Base-by-base conservation (phyloP, 1,140 invertebrate genomes). In the Mesaphorura yosii region DNA sequence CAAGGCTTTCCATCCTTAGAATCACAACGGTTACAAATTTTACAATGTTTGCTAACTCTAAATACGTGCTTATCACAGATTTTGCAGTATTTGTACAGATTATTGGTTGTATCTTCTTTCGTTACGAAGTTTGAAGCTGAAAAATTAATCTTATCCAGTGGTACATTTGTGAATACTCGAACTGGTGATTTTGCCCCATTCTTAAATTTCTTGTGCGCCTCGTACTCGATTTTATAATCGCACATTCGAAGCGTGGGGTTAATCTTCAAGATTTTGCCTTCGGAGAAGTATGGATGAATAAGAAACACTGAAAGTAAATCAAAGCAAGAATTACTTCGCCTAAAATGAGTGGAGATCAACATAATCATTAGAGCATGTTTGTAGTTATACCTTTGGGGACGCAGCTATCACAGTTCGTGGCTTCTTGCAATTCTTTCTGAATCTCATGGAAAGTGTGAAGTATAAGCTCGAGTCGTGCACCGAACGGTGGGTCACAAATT, bases 231-330 rank as follows among this genome's bases (percentile, higher is more conserved):
- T 46, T 28, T 20, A 26, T 46, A 46, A 19, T 46, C 44, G 5
- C 23, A 46, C 44, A 46, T 46, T 12, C 20, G 7, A 27, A 46
- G 29, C 6, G 7, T 25, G 4, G 17, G 4, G 23, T 46, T 20
- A 5, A 46, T 15, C 19, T 46, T 46, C 44, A 46, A 7, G 6
- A 46, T 46, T 27, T 46, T 46, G 7, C 44, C 44, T 46, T 46
- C 10, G 5, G 44, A 6, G 29, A 46, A 46, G 23, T 46, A 46
- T 28, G 44, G 44, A 26, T 46, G 25, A 4, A 46, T 25, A 26
- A 26, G 29, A 26, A 46, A 27, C 14, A 22, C 44, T 46, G 29
- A 19, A 46, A 46, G 17, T 12, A 42, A 42, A 42, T 42, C 17
- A 7, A n/a, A n/a, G n/a, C n/a, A n/a, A n/a, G n/a, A n/a, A n/a